These are phyloP conservation scores for Ferdinandea cuprea DNA, from an alignment of 2,888 invertebrate genomes.

Conservation along the genomic window DNA sequence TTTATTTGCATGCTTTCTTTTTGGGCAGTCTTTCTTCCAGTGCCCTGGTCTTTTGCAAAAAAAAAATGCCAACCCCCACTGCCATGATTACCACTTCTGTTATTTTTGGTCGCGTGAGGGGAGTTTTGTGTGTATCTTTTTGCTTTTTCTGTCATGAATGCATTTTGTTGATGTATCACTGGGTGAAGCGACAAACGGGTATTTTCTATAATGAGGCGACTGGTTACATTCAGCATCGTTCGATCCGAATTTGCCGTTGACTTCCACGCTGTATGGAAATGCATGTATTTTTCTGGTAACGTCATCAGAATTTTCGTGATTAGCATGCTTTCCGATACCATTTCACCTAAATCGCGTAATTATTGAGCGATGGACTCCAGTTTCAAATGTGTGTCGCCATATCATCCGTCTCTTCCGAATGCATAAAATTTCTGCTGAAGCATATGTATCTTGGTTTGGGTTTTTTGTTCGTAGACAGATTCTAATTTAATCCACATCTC, in stretches of 20 bases:
- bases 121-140: constrained; percentile 18
- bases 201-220: constrained; percentile 74
- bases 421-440: constrained; percentile 77
- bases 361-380: constrained; percentile 43
- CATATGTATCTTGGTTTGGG: constrained; percentile 77
- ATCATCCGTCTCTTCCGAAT: constrained; percentile 53
- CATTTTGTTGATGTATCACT: constrained; percentile 16
- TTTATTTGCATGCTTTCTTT: constrained; percentile 25
- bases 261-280: constrained; percentile 70
- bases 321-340: constrained; percentile 68
- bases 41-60: constrained; percentile 65
- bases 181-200: constrained; percentile 53
- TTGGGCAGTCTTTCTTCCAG: constrained; percentile 65
- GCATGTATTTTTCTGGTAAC: constrained; percentile 75
- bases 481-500: constrained; percentile 66
- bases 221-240: constrained; percentile 74
- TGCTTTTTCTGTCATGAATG: constrained; percentile 20
- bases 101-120: constrained; percentile 6
- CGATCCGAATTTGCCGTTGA: constrained; percentile 75
- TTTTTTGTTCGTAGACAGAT: constrained; percentile 78
- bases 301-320: constrained; percentile 75
- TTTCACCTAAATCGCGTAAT: constrained; percentile 60
- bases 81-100: background rate
- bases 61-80: constrained; percentile 43
- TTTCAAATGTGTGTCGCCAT: constrained; percentile 64